Percentiles rank a stretch among this genome's conserved stretches.
Evolutionary conservation across 1,140 invertebrate genomes (phyloP).

Genomic region (Physella acuta): DNA sequence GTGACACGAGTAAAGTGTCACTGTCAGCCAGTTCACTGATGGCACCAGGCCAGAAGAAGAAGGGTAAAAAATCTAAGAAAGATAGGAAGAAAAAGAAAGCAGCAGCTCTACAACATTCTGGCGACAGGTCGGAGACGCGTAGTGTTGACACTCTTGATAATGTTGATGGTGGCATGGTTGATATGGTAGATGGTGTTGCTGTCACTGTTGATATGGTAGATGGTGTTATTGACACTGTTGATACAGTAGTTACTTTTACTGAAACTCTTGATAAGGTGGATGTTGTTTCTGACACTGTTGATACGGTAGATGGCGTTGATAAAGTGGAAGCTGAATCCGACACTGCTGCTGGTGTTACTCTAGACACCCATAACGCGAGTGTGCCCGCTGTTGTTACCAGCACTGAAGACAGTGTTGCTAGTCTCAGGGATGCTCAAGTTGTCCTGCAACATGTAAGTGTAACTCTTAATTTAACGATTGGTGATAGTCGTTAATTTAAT

Average conservation of each 20-base stretch:
- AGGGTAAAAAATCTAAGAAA: too few relatives aligned
- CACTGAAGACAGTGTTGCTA: too few relatives aligned
- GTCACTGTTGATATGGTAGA: not conserved
- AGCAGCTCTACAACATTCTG: not conserved
- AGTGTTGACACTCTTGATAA: not conserved
- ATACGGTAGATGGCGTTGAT: not conserved
- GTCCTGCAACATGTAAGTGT: too few relatives aligned
- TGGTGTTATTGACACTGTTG: not conserved
- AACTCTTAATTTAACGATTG: too few relatives aligned
- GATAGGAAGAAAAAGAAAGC: constrained; percentile 4
- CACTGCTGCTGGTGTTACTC: not conserved
- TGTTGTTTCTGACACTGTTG: not conserved
- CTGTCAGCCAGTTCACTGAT: too few relatives aligned
- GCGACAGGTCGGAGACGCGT: not conserved
- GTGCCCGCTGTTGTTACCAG: too few relatives aligned
- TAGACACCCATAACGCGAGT: too few relatives aligned
- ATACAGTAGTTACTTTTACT: not conserved
- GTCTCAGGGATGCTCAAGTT: too few relatives aligned
- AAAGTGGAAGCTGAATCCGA: not conserved
- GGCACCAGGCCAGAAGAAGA: not conserved
- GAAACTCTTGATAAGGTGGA: too few relatives aligned
- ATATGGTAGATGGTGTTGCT: not conserved
- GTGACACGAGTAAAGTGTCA: too few relatives aligned
- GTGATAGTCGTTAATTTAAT: too few relatives aligned
- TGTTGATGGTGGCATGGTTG: not conserved